Conservation (phyloP, 2,797 vertebrate genomes). For the Antrozous pallidus region DNA sequence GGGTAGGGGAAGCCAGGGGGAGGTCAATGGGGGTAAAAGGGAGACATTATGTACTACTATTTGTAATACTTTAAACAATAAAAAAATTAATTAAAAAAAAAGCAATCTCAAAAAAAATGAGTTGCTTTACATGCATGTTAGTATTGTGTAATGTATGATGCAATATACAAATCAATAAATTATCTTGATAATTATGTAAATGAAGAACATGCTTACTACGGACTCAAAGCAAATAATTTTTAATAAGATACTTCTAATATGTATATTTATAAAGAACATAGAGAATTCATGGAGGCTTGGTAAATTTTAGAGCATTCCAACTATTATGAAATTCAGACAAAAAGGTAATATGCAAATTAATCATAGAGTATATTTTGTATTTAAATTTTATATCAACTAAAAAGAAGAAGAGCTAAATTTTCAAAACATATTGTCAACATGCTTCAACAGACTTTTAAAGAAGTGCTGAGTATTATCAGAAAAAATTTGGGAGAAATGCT, state of each 20-base stretch:
- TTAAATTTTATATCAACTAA: slow-evolving; percentile 13
- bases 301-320: background rate
- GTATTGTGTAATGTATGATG: background rate
- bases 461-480: background rate
- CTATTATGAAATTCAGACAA: background rate
- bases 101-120: too few relatives aligned
- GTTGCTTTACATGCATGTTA: background rate
- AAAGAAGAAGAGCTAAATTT: background rate
- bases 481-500: background rate
- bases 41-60: too few relatives aligned
- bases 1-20: too few relatives aligned
- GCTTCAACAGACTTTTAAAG: background rate
- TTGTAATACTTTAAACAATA: too few relatives aligned
- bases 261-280: background rate
- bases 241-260: background rate
- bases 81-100: too few relatives aligned
- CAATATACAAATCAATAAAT: slow-evolving; percentile 15
- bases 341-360: background rate
- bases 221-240: background rate
- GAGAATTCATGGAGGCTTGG: background rate
- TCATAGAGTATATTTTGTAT: background rate
- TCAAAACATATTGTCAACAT: background rate
- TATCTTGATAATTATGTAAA: slow-evolving; percentile 19
- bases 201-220: background rate
- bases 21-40: too few relatives aligned